Percentiles rank a stretch among this genome's conserved stretches.
Conservation (phyloP, 2,113 vertebrate genomes). For the Otolemur garnettii region DNA sequence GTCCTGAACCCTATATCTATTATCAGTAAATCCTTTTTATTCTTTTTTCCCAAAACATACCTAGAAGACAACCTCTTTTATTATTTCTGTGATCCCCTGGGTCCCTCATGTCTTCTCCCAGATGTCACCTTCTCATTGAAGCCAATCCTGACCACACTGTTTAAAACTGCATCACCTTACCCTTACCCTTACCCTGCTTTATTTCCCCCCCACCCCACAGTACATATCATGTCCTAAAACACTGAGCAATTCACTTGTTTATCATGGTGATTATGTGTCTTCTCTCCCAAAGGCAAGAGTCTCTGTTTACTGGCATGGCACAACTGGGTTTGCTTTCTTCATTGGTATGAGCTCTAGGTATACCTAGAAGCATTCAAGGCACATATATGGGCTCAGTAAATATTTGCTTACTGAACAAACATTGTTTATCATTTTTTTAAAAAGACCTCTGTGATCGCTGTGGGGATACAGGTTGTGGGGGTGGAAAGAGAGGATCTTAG, state of each 20-base stretch:
- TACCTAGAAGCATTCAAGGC: background rate
- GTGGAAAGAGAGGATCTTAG: background rate
- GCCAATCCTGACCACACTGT: background rate
- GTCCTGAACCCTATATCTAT: background rate
- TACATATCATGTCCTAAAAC: background rate
- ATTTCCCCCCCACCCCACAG: background rate
- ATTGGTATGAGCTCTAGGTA: background rate
- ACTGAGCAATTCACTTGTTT: background rate
- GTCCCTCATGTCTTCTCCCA: background rate
- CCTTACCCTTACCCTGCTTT: background rate
- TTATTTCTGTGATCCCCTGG: background rate
- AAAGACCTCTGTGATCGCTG: background rate
- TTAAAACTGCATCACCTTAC: background rate
- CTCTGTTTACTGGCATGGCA: background rate
- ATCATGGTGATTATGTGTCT: background rate
- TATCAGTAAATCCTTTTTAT: background rate
- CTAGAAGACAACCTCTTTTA: background rate
- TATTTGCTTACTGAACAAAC: conserved; percentile 24
- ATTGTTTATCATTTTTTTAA: background rate
- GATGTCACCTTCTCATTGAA: background rate
- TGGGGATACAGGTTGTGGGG: background rate
- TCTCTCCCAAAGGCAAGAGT: background rate
- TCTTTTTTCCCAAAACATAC: background rate
- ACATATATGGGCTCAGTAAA: conserved; percentile 12
- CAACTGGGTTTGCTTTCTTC: background rate